phyloP scores from a whole-genome alignment of 1,140 invertebrate genomes.

The Halesus radiatus region DNA sequence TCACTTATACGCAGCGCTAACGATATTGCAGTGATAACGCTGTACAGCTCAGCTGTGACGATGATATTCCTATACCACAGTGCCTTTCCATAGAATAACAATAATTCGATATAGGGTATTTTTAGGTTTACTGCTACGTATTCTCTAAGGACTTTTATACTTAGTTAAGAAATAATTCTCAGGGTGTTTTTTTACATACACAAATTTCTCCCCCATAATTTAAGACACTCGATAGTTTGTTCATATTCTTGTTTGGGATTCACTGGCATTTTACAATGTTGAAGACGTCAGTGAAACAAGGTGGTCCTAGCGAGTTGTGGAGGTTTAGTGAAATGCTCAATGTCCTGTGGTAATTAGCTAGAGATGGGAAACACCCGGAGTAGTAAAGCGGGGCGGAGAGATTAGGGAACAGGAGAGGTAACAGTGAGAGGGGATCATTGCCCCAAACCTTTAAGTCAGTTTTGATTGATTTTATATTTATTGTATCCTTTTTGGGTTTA shows the following conservation, averaged over 20 bases:
- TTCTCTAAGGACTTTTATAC: slow-evolving; percentile 13
- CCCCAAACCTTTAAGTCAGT: slow-evolving; percentile 38
- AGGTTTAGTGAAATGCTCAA: slow-evolving; percentile 13
- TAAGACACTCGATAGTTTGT: slow-evolving; percentile 6
- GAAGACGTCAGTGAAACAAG: slow-evolving; percentile 25
- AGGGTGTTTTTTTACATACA: slow-evolving; percentile 25
- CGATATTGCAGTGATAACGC: slow-evolving; percentile 2
- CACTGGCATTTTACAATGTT: slow-evolving; percentile 32
- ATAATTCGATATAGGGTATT: slow-evolving; percentile 35
- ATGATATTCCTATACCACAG: slow-evolving; percentile 57
- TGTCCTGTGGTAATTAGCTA: slow-evolving; percentile 19
- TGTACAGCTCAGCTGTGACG: background rate
- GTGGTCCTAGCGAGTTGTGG: background rate
- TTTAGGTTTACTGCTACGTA: slow-evolving; percentile 28
- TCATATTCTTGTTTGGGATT: slow-evolving; percentile 13
- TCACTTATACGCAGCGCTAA: background rate
- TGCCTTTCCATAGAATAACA: slow-evolving; percentile 55
- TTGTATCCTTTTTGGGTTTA: slow-evolving; percentile 43
- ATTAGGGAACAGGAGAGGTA: background rate
- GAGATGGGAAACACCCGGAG: background rate
- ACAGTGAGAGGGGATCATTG: slow-evolving; percentile 25
- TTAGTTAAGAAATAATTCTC: slow-evolving; percentile 32
- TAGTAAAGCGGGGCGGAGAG: slow-evolving; percentile 9
- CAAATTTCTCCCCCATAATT: slow-evolving; percentile 8
- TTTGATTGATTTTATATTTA: slow-evolving; percentile 32